Evolutionary conservation across 2,797 vertebrate species (phyloP).

Genomic region (Lepilemur ruficaudatus): DNA sequence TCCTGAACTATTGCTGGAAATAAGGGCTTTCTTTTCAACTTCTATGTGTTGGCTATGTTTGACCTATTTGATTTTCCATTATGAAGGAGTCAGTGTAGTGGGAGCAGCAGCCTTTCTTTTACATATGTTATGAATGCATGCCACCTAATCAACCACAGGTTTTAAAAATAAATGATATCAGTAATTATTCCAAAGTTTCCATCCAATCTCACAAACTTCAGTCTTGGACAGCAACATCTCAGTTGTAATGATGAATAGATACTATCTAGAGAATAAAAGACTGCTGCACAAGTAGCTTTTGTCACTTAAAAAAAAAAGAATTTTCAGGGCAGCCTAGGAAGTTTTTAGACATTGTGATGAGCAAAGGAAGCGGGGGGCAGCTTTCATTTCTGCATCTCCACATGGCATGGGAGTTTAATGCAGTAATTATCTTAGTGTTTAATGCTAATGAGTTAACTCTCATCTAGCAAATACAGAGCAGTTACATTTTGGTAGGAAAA

Average conservation of each 20-base stretch:
- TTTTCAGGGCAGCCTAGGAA: constrained; percentile 33
- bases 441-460: constrained; percentile 78
- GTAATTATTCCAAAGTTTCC: constrained; percentile 27
- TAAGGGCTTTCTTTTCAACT: background rate
- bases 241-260: background rate
- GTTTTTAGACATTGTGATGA: background rate
- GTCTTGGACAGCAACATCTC: background rate
- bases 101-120: background rate
- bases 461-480: background rate
- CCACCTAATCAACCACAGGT: background rate
- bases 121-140: background rate
- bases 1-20: background rate
- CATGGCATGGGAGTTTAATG: constrained; percentile 67
- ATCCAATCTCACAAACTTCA: constrained; percentile 29
- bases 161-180: constrained; percentile 6
- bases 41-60: background rate
- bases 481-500: constrained; percentile 47
- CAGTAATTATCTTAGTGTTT: constrained; percentile 71
- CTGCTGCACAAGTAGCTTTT: constrained; percentile 4
- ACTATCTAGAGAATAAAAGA: background rate
- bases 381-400: constrained; percentile 63
- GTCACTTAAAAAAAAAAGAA: constrained; percentile 43
- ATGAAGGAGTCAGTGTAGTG: background rate
- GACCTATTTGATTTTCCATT: background rate
- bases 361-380: constrained; percentile 25